Evolutionary conservation across 2,113 vertebrate genomes (phyloP), one percentile per base, ranked within the genome.

Genomic region (Archilochus colubris): DNA sequence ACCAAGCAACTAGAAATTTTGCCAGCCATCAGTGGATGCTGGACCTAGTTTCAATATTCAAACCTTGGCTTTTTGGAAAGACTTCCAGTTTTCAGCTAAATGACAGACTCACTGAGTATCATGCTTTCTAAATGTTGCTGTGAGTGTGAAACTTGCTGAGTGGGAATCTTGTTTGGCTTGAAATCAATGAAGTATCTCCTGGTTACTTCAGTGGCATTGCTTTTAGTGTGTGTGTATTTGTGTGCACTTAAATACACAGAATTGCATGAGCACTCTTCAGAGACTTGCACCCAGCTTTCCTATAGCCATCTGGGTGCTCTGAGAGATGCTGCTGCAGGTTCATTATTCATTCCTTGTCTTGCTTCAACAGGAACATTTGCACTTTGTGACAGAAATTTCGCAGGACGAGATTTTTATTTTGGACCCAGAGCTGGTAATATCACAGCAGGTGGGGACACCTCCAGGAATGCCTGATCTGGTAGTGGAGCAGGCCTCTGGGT

Each of bases 321-420:
- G 80, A 54, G 44, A 73, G 15, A 72, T 30, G 73, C 9, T 62
- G 54, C n/a, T 86, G 22, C 25, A 59, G 46, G 73, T 85, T 91
- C 36, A 21, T 64, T 36, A 48, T 38, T 57, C 33, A 38, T 31
- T 83, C 36, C 63, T 82, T 77, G 27, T 97, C 83, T 91, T 83
- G 33, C 79, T 67, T 68, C 22, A 88, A 86, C 81, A 99, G 99
- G 99, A 99, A 98, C 99, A 99, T 96, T 98, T 99, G 85, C 99
- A 99, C 98, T 99, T 99, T 97, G 99, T 99, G 97, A 99, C 99
- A 3, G 99, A 99, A 97, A 99, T 99, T 96, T 99, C 99, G 82
- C 99, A 99, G 90, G 99, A 99, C 27, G 99, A 99, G 97, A 98
- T 99, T 87, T 99, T 99, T 91, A 99, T 99, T 97, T 97, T 99